These are phyloP conservation scores for Drosophila kuntzei DNA, from an alignment of 2,888 invertebrate species.

Conservation along the genomic window DNA sequence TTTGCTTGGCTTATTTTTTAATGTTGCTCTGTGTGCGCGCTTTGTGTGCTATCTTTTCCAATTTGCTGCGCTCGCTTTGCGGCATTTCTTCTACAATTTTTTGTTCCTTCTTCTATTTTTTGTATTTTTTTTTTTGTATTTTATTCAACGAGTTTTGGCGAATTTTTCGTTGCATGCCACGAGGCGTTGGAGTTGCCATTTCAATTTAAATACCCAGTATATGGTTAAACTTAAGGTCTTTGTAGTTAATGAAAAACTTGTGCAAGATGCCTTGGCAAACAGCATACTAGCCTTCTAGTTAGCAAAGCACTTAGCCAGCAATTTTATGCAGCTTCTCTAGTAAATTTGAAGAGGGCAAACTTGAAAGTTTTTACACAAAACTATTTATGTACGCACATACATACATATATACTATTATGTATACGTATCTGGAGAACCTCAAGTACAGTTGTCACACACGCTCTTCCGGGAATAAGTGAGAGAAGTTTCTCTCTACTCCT, in stretches of 20 bases:
- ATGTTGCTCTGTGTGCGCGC: slow-evolving; percentile 25
- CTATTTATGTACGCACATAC: slow-evolving; percentile 5
- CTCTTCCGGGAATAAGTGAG: slow-evolving; percentile 8
- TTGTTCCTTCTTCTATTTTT: background rate
- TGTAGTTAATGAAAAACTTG: slow-evolving; percentile 41
- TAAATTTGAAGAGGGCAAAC: slow-evolving; percentile 23
- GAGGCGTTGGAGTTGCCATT: slow-evolving; percentile 10
- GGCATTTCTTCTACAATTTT: slow-evolving; percentile 18
- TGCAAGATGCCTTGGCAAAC: slow-evolving; percentile 31
- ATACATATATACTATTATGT: background rate
- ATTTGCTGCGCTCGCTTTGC: slow-evolving; percentile 50
- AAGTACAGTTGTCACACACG: slow-evolving; percentile 53
- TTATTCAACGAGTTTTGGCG: slow-evolving; percentile 19
- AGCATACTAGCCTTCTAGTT: slow-evolving; percentile 27
- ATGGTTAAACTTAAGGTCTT: slow-evolving; percentile 38
- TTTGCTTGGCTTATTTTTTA: slow-evolving; percentile 12
- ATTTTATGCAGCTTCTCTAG: slow-evolving; percentile 37
- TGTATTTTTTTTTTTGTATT: background rate
- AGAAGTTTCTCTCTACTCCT: background rate
- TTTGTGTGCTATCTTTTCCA: slow-evolving; percentile 59
- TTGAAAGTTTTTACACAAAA: slow-evolving; percentile 23
- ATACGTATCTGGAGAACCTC: background rate
- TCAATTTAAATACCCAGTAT: slow-evolving; percentile 20
- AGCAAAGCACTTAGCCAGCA: slow-evolving; percentile 36
- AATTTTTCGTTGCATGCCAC: slow-evolving; percentile 21